Conservation (phyloP, 2,888 invertebrate species). For the Linnaemya vulpina region DNA sequence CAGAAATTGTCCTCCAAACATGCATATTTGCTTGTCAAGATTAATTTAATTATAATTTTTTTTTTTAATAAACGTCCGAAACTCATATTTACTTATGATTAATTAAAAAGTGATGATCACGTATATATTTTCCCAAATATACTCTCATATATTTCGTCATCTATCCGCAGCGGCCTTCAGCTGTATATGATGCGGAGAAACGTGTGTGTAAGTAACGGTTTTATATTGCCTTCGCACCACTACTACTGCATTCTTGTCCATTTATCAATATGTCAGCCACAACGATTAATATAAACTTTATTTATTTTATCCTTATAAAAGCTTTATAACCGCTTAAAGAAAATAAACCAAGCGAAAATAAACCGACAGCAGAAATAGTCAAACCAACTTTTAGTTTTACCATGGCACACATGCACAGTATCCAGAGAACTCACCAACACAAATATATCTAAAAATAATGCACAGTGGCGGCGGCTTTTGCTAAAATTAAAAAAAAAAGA, state of each 20-base stretch:
- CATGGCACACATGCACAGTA: not conserved
- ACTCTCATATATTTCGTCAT: constrained; percentile 15
- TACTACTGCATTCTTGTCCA: constrained; percentile 74
- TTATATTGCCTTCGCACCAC: constrained; percentile 17
- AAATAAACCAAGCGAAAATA: constrained; percentile 15
- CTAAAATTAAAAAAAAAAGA: not conserved
- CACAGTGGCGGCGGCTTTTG: not conserved
- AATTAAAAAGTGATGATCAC: constrained; percentile 46
- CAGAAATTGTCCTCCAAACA: not conserved
- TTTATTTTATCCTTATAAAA: constrained; percentile 25
- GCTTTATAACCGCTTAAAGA: constrained; percentile 12
- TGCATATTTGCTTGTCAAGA: not conserved
- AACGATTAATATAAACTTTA: constrained; percentile 74
- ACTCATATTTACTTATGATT: constrained; percentile 55
- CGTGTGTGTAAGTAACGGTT: not conserved
- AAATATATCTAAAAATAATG: not conserved
- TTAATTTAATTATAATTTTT: constrained; percentile 11
- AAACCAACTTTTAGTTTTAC: constrained; percentile 19
- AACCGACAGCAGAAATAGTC: constrained; percentile 29
- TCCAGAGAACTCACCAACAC: not conserved
- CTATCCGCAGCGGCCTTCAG: constrained; percentile 18
- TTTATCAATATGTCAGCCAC: constrained; percentile 81
- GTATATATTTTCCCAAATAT: constrained; percentile 33
- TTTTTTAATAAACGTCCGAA: constrained; percentile 52
- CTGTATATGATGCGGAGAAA: constrained; percentile 36